phyloP scores from a whole-genome alignment of 2,797 vertebrate genomes.

The Pogoniulus pusillus region DNA sequence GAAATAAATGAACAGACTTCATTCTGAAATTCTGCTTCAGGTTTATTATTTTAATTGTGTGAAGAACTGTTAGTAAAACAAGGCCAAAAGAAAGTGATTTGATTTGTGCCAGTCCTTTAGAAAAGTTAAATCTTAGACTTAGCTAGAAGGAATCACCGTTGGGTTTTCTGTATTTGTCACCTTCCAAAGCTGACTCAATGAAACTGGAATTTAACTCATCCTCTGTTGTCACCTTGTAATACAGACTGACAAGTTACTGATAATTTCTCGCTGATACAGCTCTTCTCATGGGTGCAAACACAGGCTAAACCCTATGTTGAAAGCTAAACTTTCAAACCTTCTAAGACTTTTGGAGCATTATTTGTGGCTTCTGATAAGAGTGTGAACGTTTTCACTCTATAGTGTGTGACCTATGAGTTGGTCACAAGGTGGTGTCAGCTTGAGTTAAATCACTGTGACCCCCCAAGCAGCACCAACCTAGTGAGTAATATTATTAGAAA shows the following conservation, averaged over 20 bases:
- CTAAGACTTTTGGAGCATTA: background rate
- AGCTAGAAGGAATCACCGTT: background rate
- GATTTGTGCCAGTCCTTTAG: background rate
- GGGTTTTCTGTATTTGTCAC: background rate
- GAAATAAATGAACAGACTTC: background rate
- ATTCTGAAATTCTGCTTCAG: background rate
- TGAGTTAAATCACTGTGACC: background rate
- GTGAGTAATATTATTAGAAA: background rate
- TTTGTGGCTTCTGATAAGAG: constrained; percentile 4
- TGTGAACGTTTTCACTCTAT: background rate
- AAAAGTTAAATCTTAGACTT: background rate
- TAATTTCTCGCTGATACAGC: background rate
- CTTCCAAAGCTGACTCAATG: background rate
- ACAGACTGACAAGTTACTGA: background rate
- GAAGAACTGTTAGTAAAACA: background rate
- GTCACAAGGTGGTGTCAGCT: background rate
- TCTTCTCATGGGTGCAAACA: background rate
- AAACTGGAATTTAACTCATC: background rate
- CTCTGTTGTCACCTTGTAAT: background rate
- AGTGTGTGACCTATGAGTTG: background rate
- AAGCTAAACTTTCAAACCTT: background rate
- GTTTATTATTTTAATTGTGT: background rate
- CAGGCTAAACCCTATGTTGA: background rate
- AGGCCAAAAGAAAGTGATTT: background rate
- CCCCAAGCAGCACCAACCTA: background rate